These are phyloP conservation scores for Mycalesis mineus DNA, from an alignment of 2,888 invertebrate species.

Conservation along the genomic window DNA sequence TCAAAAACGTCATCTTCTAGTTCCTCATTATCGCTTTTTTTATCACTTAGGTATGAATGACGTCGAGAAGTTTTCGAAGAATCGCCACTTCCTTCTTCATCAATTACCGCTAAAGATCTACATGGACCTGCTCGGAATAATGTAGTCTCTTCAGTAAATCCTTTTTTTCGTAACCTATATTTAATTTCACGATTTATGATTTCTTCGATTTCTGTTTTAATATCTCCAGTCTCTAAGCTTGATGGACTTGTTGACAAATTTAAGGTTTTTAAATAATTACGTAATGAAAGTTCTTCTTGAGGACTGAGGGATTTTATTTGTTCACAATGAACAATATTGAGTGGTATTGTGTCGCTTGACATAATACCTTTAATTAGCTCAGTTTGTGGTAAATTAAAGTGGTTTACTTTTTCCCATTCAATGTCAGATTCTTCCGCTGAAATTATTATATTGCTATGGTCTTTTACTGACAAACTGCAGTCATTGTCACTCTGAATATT, in stretches of 20 bases:
- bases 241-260: slow-evolving; percentile 74
- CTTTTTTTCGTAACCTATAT: slow-evolving; percentile 62
- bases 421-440: slow-evolving; percentile 82
- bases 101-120: slow-evolving; percentile 85
- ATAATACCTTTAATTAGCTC: slow-evolving; percentile 54
- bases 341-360: slow-evolving; percentile 60
- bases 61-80: slow-evolving; percentile 79
- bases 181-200: slow-evolving; percentile 66
- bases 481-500: slow-evolving; percentile 40
- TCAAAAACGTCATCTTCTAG: slow-evolving; percentile 74
- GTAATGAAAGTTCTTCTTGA: slow-evolving; percentile 76
- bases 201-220: slow-evolving; percentile 68
- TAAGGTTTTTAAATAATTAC: slow-evolving; percentile 77
- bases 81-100: slow-evolving; percentile 85
- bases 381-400: slow-evolving; percentile 48
- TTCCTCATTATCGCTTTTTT: slow-evolving; percentile 67
- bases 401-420: slow-evolving; percentile 77
- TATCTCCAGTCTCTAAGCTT: slow-evolving; percentile 53
- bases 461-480: slow-evolving; percentile 52
- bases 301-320: slow-evolving; percentile 68
- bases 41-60: slow-evolving; percentile 72
- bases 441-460: slow-evolving; percentile 74
- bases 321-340: slow-evolving; percentile 62
- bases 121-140: slow-evolving; percentile 77
- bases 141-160: slow-evolving; percentile 56